Base-by-base conservation (phyloP, 2,113 vertebrate species). In the Phalacrocorax carbo region DNA sequence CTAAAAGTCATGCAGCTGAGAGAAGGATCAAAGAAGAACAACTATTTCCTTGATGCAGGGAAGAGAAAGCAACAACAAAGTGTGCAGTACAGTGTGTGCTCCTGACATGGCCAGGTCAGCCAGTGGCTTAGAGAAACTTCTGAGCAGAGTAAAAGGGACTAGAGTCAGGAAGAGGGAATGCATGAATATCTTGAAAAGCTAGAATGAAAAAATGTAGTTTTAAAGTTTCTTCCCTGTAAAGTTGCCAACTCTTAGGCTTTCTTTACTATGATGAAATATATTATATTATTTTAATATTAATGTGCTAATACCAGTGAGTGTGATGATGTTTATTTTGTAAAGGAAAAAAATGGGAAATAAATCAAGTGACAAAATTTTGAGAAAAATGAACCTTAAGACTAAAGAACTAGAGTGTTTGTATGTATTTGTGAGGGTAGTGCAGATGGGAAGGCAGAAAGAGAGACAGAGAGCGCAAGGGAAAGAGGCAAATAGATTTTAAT, bases 21-120 rank as follows among this genome's bases (percentile, higher is more conserved):
- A 72, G 79, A 90, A 77, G 58, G 94, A 96, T 97, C 96, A 97
- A 94, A 97, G 86, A 86, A 69, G 55, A 93, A 66, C 79, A 89
- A 86, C 66, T 80, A 48, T 84, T 95, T 96, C 93, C 95, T 97
- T 97, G 94, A 96, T 94, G 87, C 75, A 13, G 75, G 64, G 52
- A 69, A 91, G 79, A 92, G 82, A 95, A 93, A 92, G 86, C 52
- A 83, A 88, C 81, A 88, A 84, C 81, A 87, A 94, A 97, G 90
- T 20, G 40, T 85, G 83, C 87, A 70, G 65, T 95, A 36, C 68
- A 81, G 75, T 2, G 2, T 93, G 94, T 91, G 73, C 91, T 96
- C 62, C 90, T 92, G 93, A 85, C 91, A 91, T 13, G 83, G 81
- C 72, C 23, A 12, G 94, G 93, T 96, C 93, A 93, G 80, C 65